Evolutionary conservation across 2,797 vertebrate species (phyloP).

Genomic region (Centropyge bicolor): DNA sequence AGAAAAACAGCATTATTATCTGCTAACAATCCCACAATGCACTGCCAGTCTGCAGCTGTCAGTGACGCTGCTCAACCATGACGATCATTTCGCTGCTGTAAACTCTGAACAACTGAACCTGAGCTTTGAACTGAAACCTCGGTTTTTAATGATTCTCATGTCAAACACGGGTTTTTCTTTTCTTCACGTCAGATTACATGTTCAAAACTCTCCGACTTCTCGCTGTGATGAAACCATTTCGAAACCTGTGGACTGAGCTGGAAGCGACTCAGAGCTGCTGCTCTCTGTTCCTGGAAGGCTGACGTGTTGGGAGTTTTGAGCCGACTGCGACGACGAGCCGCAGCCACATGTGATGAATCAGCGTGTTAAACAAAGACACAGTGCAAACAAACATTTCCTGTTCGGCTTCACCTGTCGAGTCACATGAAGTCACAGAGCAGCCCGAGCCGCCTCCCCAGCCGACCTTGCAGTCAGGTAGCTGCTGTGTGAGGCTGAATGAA

Average conservation of each 20-base stretch:
- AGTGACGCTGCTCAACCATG: too few relatives aligned
- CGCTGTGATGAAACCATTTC: neutral
- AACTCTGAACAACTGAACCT: neutral
- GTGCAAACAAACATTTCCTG: constrained; percentile 36
- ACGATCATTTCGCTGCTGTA: too few relatives aligned
- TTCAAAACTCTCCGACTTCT: neutral
- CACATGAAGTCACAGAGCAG: constrained; percentile 11
- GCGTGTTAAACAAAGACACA: neutral
- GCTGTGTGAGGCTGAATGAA: neutral
- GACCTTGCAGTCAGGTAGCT: constrained; percentile 20
- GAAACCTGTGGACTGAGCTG: neutral
- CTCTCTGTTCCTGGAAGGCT: constrained; percentile 1
- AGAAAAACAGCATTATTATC: too few relatives aligned
- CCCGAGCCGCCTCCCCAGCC: neutral
- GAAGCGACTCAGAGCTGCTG: constrained; percentile 1
- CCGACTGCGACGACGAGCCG: neutral
- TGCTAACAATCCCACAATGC: too few relatives aligned
- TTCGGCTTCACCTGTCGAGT: constrained; percentile 22
- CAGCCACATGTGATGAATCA: constrained; percentile 6
- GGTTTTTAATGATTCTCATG: neutral
- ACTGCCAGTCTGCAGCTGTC: too few relatives aligned
- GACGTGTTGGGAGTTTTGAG: constrained; percentile 2
- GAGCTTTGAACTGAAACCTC: neutral
- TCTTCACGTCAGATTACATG: too few relatives aligned
- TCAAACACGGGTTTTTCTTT: neutral